A percentile compares a stretch with the other conserved stretches of the same genome.
phyloP scores from a whole-genome alignment of 2,797 vertebrate genomes.

The Apogon hyalosoma region DNA sequence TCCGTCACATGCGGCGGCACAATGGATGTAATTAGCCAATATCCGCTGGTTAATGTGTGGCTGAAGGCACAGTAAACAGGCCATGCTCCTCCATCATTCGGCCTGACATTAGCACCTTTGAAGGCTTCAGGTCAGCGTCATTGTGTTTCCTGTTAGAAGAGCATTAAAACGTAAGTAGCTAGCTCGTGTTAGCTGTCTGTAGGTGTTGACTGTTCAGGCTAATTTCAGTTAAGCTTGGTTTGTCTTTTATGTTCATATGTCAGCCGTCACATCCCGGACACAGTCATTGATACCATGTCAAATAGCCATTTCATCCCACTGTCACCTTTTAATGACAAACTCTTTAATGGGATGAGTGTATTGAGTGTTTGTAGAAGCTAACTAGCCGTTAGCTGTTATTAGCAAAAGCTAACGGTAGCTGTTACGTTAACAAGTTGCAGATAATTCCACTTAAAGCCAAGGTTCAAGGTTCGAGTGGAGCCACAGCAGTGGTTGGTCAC shows the following conservation, averaged over 20 bases:
- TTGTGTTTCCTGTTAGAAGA: background rate
- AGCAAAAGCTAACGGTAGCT: background rate
- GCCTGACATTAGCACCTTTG: background rate
- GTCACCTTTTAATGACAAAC: background rate
- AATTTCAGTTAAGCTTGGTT: background rate
- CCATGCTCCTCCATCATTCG: background rate
- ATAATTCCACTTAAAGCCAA: background rate
- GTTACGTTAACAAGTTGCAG: no score
- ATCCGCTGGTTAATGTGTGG: background rate
- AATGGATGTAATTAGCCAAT: conserved; percentile 21
- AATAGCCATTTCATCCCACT: no score
- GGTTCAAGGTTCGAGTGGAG: conserved; percentile 10
- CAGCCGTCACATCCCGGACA: background rate
- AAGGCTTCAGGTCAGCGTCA: conserved; percentile 48
- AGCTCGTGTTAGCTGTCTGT: background rate
- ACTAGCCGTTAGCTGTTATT: background rate
- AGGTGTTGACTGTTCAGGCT: background rate
- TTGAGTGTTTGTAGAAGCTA: background rate
- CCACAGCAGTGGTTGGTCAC: no score
- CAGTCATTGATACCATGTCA: background rate
- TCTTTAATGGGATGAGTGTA: background rate
- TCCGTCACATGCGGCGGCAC: conserved; percentile 16
- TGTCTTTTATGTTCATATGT: background rate
- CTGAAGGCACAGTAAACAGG: background rate
- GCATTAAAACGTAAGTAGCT: background rate